Evolutionary conservation across 2,888 invertebrate genomes (phyloP), one percentile per base, ranked within the genome.

Genomic region (Chloroclystis v-ata): DNA sequence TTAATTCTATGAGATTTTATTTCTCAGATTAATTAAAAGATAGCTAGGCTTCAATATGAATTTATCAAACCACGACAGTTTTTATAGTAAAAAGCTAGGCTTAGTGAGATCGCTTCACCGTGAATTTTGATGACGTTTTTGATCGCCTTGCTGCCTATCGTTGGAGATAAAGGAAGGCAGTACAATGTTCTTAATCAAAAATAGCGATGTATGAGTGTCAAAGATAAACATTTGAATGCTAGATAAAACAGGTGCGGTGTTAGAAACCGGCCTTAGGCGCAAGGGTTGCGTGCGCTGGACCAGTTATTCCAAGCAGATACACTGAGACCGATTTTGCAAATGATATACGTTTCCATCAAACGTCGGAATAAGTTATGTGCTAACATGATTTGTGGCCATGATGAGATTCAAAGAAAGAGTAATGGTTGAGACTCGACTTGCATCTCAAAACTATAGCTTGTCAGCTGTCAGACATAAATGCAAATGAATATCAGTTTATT

Each of bases 1-100:
- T 78, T 78, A 79, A 71, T 57, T 71, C 68, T 66, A 67, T 64
- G 69, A 78, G 74, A 83, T 82, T 79, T 78, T 80, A 78, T 78
- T 78, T 75, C 75, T 67, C 48, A 82, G 84, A 85, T 86, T 83
- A 86, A 86, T 85, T 86, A 85, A 84, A 86, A 81, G 85, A 86
- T 86, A 85, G 68, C 25, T 37, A 60, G n/a, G n/a, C n/a, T n/a
- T n/a, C n/a, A n/a, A n/a, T n/a, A n/a, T n/a, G n/a, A n/a, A n/a
- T n/a, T n/a, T n/a, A n/a, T n/a, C n/a, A n/a, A n/a, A n/a, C n/a
- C n/a, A n/a, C n/a, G n/a, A n/a, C n/a, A n/a, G n/a, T n/a, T n/a
- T n/a, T n/a, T n/a, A n/a, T n/a, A n/a, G n/a, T n/a, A n/a, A n/a
- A n/a, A n/a, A n/a, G n/a, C n/a, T n/a, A n/a, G n/a, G 65, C 61